Percentiles rank a stretch among this genome's conserved stretches.
Evolutionary conservation across 2,113 vertebrate genomes (phyloP).

Genomic region (Bufo gargarizans): DNA sequence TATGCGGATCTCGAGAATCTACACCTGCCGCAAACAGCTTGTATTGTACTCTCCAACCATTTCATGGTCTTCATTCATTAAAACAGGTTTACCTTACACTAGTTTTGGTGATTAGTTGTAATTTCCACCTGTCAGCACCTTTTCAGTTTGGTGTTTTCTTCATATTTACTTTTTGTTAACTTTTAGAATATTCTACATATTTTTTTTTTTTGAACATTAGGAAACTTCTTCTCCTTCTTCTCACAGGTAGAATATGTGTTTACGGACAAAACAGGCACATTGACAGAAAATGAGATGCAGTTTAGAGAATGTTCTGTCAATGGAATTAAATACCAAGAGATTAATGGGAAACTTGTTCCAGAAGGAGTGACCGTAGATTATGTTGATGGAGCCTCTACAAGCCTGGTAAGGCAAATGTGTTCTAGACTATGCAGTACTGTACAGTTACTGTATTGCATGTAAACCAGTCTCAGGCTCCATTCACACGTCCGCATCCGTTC

Average conservation of each 20-base stretch:
- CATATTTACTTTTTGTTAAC: too few species aligned
- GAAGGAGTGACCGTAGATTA: constrained; percentile 89
- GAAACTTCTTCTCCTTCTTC: background rate
- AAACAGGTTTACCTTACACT: too few species aligned
- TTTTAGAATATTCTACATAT: background rate
- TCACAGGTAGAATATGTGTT: constrained; percentile 95
- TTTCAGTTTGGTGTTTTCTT: too few species aligned
- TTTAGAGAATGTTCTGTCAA: constrained; percentile 96
- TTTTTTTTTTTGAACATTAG: background rate
- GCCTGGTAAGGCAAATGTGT: constrained; percentile 73
- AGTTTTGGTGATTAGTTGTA: too few species aligned
- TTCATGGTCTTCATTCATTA: too few species aligned
- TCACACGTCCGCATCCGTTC: too few species aligned
- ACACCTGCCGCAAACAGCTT: too few species aligned
- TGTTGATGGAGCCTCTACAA: constrained; percentile 75
- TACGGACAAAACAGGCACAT: constrained; percentile 95
- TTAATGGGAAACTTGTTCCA: constrained; percentile 87
- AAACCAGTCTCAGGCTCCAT: background rate
- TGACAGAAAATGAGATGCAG: constrained; percentile 99
- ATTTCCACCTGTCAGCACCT: too few species aligned
- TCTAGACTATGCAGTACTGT: background rate
- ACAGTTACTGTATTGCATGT: too few species aligned
- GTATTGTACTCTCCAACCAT: too few species aligned
- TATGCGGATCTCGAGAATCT: too few species aligned
- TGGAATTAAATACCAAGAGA: constrained; percentile 92